Conservation (phyloP, 2,888 invertebrate species). For the Alitta virens region DNA sequence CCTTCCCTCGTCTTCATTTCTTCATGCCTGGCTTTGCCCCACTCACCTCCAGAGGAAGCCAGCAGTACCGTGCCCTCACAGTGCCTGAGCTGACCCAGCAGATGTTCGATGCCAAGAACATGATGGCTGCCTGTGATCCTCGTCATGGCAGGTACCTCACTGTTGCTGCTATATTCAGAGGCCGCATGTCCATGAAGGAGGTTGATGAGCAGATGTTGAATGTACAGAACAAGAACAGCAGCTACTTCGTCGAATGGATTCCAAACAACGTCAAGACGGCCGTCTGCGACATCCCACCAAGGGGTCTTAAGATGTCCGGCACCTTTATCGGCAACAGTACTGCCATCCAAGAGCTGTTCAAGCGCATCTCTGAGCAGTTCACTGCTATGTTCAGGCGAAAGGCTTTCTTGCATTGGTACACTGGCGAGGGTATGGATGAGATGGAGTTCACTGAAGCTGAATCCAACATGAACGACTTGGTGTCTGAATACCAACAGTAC, state of each 20-base stretch:
- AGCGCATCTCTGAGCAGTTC: constrained; percentile 14
- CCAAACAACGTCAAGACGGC: constrained; percentile 14
- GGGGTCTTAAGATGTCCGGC: constrained; percentile 9
- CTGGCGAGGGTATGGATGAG: constrained; percentile 14
- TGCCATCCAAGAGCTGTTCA: constrained; percentile 12
- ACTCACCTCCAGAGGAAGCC: constrained; percentile 6
- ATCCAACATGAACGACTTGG: constrained; percentile 12
- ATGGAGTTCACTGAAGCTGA: constrained; percentile 13
- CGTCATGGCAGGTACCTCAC: constrained; percentile 10
- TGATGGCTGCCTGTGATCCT: constrained; percentile 12
- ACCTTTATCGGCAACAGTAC: constrained; percentile 9
- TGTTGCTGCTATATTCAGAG: constrained; percentile 16
- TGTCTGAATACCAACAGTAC: constrained; percentile 13
- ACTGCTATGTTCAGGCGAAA: constrained; percentile 10
- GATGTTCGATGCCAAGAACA: constrained; percentile 14
- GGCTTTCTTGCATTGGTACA: constrained; percentile 13
- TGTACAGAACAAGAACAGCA: constrained; percentile 14
- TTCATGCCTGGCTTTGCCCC: constrained; percentile 13
- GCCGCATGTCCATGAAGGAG: constrained; percentile 52
- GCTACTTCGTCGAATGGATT: constrained; percentile 14
- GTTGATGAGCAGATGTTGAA: constrained; percentile 26
- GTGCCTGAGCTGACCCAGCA: constrained; percentile 12
- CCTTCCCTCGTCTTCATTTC: constrained; percentile 14
- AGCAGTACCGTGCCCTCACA: constrained; percentile 9
- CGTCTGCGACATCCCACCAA: constrained; percentile 10